Percentiles rank a stretch among this genome's conserved stretches.
Conservation (phyloP, 2,888 invertebrate species). For the Melolontha melolontha region DNA sequence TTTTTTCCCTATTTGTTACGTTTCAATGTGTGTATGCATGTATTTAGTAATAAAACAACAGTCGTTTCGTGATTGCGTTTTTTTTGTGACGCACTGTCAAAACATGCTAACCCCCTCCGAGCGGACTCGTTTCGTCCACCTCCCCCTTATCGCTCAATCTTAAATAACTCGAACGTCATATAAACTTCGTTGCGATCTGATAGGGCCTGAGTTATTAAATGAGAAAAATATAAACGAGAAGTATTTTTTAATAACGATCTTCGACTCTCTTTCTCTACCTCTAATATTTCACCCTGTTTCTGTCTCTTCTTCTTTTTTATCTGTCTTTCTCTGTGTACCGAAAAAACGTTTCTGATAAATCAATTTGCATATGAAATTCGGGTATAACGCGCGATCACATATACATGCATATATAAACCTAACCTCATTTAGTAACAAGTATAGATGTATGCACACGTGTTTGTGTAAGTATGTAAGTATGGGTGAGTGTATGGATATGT, state of each 20-base stretch:
- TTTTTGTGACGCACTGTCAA: constrained; percentile 59
- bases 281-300: neutral
- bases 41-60: constrained; percentile 16
- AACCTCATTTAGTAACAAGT: too few species aligned
- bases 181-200: constrained; percentile 51
- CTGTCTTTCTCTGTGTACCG: neutral
- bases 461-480: too few species aligned
- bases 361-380: constrained; percentile 18
- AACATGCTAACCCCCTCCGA: constrained; percentile 52
- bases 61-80: constrained; percentile 56
- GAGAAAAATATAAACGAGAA: constrained; percentile 42
- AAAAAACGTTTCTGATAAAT: constrained; percentile 27
- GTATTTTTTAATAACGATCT: constrained; percentile 39
- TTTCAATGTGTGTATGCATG: neutral
- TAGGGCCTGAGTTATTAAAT: constrained; percentile 51
- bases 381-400: neutral
- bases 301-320: neutral
- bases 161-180: constrained; percentile 55
- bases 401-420: too few species aligned
- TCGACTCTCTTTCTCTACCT: neutral
- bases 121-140: constrained; percentile 23
- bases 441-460: too few species aligned
- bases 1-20: constrained; percentile 16
- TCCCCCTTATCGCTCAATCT: constrained; percentile 52
- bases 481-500: neutral